Base-by-base conservation (phyloP, 2,888 invertebrate genomes). In the Falcaria lacertinaria region DNA sequence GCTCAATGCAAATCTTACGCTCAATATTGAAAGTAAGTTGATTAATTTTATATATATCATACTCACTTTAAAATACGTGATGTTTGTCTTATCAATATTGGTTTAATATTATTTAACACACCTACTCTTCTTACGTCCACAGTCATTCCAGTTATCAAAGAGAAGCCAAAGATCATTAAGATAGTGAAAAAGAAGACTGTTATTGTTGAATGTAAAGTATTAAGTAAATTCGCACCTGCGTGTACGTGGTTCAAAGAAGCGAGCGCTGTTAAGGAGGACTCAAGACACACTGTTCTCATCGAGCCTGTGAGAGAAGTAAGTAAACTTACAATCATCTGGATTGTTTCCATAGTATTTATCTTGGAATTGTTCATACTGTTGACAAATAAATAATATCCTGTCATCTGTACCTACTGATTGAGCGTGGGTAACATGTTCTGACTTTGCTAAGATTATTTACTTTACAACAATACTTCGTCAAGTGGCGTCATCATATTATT, bases 1-100 rank as follows among this genome's bases (percentile, higher is more conserved):
- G 91, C 93, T 98, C 56, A 98, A 98, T 80, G 98, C 98, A 48
- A 98, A 98, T 89, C 92, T 98, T 57, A 98, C 98, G 60, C 93
- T 99, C 65, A 98, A 99, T 88, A 97, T 99, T 89, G 98, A 98
- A 94, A 98, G 97, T 97, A 90, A 92, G 94, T 90, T 36, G 4
- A 33, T 41, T 37, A 19, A 33, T 41, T 33, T 1, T 15, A 7
- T 22, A 2, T 19, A 39, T n/a, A 15, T 37, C n/a, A 15, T 14
- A 15, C n/a, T n/a, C n/a, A 14, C 7, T 1, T 33, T 14, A 22
- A 16, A 11, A 6, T 37, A 17, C 11, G n/a, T n/a, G n/a, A n/a
- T 28, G 14, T 33, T 38, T 34, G 19, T 19, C 6, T 19, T 19
- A 4, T 4, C 19, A 19, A 19, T 19, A 6, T 19, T 19, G 13